Conservation (phyloP, 2,888 invertebrate species). For the Eristalis pertinax region DNA sequence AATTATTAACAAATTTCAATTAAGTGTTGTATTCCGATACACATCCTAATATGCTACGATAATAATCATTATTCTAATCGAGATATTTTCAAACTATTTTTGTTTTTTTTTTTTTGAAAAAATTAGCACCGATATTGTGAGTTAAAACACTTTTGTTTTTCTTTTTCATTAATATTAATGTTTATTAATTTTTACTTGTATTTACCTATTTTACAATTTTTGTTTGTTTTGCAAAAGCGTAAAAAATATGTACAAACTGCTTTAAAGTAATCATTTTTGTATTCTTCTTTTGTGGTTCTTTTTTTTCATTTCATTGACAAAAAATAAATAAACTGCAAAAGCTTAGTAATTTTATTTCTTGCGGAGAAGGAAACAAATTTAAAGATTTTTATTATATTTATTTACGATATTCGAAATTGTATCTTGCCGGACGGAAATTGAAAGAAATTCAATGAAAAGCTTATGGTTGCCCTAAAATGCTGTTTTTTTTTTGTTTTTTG, state of each 20-base stretch:
- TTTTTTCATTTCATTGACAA: conserved; percentile 1
- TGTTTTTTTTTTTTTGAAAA: conserved; percentile 22
- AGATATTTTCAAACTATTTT: conserved; percentile 57
- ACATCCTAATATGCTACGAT: conserved; percentile 27
- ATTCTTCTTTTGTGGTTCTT: not conserved
- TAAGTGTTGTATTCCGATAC: conserved; percentile 11
- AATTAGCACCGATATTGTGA: conserved; percentile 69
- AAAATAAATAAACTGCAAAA: conserved; percentile 54
- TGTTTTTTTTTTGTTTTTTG: not conserved
- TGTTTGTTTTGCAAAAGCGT: conserved; percentile 53
- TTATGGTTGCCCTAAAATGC: not conserved
- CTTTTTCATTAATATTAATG: conserved; percentile 16
- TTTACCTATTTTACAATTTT: conserved; percentile 41
- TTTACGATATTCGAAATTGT: not conserved
- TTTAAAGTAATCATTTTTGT: conserved; percentile 9
- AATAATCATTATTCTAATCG: conserved; percentile 43
- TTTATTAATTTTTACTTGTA: conserved; percentile 15
- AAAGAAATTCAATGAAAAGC: not conserved
- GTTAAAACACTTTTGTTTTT: conserved; percentile 37
- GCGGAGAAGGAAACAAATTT: not conserved
- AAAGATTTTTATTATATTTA: conserved; percentile 20
- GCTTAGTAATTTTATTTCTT: conserved; percentile 33
- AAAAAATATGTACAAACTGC: conserved; percentile 53
- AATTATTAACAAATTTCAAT: not conserved
- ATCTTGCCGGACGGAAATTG: conserved; percentile 65